Evolutionary conservation across 2,797 vertebrate species (phyloP).

Genomic region (Silurus lanzhouensis): DNA sequence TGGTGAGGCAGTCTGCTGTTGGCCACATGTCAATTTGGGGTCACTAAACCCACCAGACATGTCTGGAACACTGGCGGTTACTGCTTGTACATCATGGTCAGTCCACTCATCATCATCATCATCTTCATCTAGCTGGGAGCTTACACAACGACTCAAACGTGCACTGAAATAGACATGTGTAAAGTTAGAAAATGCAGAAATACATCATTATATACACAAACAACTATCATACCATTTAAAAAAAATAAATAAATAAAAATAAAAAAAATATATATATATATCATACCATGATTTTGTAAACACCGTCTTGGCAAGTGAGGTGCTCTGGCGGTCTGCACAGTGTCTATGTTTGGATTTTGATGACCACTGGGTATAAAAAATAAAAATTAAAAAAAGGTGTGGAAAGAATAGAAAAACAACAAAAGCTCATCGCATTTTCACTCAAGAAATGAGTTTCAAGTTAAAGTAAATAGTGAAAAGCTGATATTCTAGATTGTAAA

Average conservation of each 20-base stretch:
- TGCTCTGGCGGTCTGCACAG: constrained; percentile 30
- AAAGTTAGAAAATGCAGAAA: not conserved
- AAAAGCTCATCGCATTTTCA: not conserved
- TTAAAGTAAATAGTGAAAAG: not conserved
- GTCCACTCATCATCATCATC: constrained; percentile 45
- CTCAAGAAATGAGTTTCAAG: not conserved
- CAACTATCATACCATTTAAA: too few species aligned
- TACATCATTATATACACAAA: not conserved
- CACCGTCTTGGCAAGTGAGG: constrained; percentile 26
- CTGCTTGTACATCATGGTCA: constrained; percentile 60
- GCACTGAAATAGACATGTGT: constrained; percentile 58
- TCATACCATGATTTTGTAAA: constrained; percentile 53
- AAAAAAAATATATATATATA: too few species aligned
- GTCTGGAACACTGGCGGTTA: constrained; percentile 60
- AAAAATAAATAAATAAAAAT: too few species aligned
- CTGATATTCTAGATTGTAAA: too few species aligned
- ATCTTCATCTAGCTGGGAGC: constrained; percentile 29
- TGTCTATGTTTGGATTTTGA: constrained; percentile 48
- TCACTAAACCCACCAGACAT: constrained; percentile 56
- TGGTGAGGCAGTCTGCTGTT: constrained; percentile 53
- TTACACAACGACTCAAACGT: constrained; percentile 60
- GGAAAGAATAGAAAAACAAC: not conserved
- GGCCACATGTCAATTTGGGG: constrained; percentile 54
- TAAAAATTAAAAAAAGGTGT: not conserved
- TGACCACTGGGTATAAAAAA: constrained; percentile 52